Percentiles rank a stretch among this genome's conserved stretches.
Conservation (phyloP, 1,140 invertebrate species). For the Samia ricini region DNA sequence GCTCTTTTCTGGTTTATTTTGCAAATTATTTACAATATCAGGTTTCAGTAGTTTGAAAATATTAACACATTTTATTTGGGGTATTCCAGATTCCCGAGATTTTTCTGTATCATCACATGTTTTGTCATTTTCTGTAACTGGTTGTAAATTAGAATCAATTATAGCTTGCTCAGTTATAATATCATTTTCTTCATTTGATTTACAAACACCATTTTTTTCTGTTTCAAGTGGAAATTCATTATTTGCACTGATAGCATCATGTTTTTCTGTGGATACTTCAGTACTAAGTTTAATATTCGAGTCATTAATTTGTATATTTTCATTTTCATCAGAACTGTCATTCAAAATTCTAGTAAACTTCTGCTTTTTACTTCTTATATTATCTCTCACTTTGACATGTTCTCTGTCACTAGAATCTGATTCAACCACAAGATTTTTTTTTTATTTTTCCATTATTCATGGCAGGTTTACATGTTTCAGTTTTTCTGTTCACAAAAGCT, state of each 20-base stretch:
- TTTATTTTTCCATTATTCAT: neutral
- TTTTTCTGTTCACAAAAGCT: neutral
- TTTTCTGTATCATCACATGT: slow-evolving; percentile 1
- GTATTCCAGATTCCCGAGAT: slow-evolving; percentile 17
- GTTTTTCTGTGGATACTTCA: neutral
- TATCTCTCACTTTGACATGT: slow-evolving; percentile 4
- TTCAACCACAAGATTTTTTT: slow-evolving; percentile 1
- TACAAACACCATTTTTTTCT: neutral
- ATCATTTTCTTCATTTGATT: slow-evolving; percentile 9
- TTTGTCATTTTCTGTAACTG: neutral
- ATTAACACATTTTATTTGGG: slow-evolving; percentile 62
- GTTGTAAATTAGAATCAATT: neutral
- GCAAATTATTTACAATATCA: slow-evolving; percentile 19
- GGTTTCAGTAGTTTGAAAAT: slow-evolving; percentile 55
- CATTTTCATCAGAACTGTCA: slow-evolving; percentile 5
- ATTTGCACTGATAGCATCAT: neutral
- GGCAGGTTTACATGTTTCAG: neutral
- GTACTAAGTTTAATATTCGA: neutral
- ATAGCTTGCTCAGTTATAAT: neutral
- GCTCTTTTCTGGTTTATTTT: slow-evolving; percentile 12
- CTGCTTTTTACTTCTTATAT: neutral
- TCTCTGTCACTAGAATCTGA: neutral
- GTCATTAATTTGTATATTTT: neutral
- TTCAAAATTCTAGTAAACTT: slow-evolving; percentile 3
- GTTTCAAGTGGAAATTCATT: neutral